phyloP scores from a whole-genome alignment of 2,113 vertebrate species.

The Hippocampus abdominalis region DNA sequence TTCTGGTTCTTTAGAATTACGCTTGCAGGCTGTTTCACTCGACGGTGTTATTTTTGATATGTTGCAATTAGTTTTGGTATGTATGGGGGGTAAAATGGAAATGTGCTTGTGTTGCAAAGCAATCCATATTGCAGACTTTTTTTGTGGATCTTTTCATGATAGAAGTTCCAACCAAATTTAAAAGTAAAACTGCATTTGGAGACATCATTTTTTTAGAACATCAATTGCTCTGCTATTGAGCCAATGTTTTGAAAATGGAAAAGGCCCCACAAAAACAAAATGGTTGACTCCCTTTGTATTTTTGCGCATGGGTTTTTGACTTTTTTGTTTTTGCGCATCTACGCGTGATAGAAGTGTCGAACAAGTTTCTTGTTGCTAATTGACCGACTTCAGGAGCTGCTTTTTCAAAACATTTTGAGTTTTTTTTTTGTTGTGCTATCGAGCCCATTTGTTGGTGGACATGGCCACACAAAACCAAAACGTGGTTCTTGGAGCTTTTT shows the following conservation, averaged over 20 bases:
- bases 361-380: no score
- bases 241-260: background rate
- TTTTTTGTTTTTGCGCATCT: no score
- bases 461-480: no score
- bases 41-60: background rate
- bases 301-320: no score
- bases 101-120: background rate
- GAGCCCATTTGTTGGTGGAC: no score
- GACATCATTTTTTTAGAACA: background rate
- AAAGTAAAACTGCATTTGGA: background rate
- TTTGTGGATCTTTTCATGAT: background rate
- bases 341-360: no score
- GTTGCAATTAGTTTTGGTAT: background rate
- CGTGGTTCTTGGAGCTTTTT: no score
- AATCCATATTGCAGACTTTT: background rate
- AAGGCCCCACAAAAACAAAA: background rate
- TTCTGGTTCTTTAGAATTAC: background rate
- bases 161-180: background rate
- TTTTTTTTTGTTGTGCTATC: no score
- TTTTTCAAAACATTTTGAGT: no score
- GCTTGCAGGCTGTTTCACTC: background rate
- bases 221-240: no score
- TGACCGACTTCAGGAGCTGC: no score
- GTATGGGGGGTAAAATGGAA: background rate
- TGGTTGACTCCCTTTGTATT: no score